Conservation (phyloP, 2,797 vertebrate species). For the Chelidonichthys spinosus region DNA sequence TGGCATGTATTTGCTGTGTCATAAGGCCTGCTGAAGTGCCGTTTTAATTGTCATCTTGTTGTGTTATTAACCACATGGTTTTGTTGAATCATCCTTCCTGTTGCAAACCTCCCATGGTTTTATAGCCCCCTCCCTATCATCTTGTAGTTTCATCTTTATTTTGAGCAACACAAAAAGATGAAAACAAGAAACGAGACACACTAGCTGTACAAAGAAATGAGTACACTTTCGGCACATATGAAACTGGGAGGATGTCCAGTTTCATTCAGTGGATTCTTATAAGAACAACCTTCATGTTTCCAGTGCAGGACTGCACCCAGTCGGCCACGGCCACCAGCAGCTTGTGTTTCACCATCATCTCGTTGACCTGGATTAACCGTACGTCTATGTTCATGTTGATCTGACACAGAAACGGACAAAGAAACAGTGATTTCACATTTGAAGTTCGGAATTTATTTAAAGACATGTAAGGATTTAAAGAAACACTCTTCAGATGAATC, state of each 20-base stretch:
- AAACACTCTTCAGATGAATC: neutral
- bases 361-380: slow-evolving; percentile 84
- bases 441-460: neutral
- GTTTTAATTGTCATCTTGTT: neutral
- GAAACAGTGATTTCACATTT: neutral
- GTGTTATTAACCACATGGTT: slow-evolving; percentile 1
- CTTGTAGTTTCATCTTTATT: neutral
- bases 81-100: neutral
- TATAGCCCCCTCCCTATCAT: neutral
- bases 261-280: neutral
- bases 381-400: slow-evolving; percentile 84
- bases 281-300: slow-evolving; percentile 78
- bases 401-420: slow-evolving; percentile 63
- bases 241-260: neutral
- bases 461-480: neutral
- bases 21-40: neutral
- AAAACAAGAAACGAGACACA: neutral
- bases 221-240: neutral
- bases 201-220: neutral
- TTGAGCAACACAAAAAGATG: neutral
- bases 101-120: neutral
- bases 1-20: slow-evolving; percentile 1
- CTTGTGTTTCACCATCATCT: slow-evolving; percentile 79
- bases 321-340: slow-evolving; percentile 82
- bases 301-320: slow-evolving; percentile 81